A percentile compares a stretch with the other conserved stretches of the same genome.
Evolutionary conservation across 2,888 invertebrate genomes (phyloP).

Genomic region (Leucophenga maculata): DNA sequence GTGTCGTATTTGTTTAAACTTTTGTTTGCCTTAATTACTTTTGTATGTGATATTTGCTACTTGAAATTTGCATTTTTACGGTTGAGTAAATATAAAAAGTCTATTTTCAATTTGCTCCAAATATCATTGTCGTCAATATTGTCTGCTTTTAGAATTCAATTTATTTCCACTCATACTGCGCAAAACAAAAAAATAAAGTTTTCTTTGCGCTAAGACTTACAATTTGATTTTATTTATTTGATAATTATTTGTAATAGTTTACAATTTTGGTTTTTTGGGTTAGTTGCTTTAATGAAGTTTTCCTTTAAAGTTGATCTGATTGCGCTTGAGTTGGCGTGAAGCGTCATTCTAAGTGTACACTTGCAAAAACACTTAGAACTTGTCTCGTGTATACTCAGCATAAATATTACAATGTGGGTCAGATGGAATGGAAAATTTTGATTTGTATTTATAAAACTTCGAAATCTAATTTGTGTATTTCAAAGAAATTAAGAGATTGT

Average conservation of each 20-base stretch:
- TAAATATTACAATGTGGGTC: too few species aligned
- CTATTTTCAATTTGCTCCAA: neutral
- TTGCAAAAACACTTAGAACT: too few species aligned
- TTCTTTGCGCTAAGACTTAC: too few species aligned
- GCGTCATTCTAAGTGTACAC: too few species aligned
- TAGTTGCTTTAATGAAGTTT: neutral
- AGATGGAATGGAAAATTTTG: too few species aligned
- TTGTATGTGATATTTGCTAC: constrained; percentile 16
- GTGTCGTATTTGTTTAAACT: neutral
- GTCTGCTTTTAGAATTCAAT: neutral
- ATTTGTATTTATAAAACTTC: too few species aligned
- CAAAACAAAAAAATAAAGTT: too few species aligned
- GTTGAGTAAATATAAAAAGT: constrained; percentile 8
- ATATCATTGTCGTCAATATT: constrained; percentile 1
- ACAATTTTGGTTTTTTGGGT: constrained; percentile 3
- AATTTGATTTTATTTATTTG: neutral
- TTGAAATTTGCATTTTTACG: constrained; percentile 11
- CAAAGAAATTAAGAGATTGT: too few species aligned
- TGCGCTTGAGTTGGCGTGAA: neutral
- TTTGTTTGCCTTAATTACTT: constrained; percentile 18
- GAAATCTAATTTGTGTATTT: too few species aligned
- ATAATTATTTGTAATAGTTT: constrained; percentile 1
- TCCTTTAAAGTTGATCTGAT: neutral
- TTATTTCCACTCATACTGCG: too few species aligned
- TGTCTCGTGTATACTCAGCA: too few species aligned